Conservation (phyloP, 2,113 vertebrate species). For the Pao palembangensis region DNA sequence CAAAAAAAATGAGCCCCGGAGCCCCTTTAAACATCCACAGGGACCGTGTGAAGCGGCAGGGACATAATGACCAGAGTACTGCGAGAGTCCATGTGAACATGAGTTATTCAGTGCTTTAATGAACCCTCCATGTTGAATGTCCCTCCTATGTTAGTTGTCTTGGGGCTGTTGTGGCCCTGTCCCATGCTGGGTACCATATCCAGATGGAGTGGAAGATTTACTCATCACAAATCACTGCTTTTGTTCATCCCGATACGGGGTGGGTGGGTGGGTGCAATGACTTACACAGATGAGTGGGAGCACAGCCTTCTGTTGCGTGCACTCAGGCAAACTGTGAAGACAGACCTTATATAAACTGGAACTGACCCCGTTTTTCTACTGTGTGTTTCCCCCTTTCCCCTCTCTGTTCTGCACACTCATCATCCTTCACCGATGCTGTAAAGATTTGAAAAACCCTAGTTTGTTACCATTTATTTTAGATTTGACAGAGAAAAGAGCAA, state of each 20-base stretch:
- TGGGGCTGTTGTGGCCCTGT: conserved; percentile 17
- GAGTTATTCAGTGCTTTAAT: conserved; percentile 50
- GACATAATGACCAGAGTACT: conserved; percentile 32
- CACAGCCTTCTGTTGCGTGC: conserved; percentile 39
- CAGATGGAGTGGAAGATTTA: conserved; percentile 53
- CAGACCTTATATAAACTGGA: conserved; percentile 54
- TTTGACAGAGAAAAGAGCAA: background rate
- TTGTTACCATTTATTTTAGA: conserved; percentile 4
- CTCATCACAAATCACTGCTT: background rate
- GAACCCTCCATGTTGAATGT: conserved; percentile 28
- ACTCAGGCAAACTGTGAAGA: conserved; percentile 36
- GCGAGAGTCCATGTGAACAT: conserved; percentile 30
- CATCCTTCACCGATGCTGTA: conserved; percentile 32
- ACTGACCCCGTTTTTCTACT: conserved; percentile 62
- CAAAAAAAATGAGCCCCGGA: conserved; percentile 25
- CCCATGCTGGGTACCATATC: conserved; percentile 34
- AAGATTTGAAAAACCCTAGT: conserved; percentile 18
- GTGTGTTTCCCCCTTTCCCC: conserved; percentile 20
- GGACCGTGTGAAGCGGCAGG: conserved; percentile 41
- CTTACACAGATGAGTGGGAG: conserved; percentile 35
- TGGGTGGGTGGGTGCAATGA: conserved; percentile 23
- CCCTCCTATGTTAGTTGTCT: conserved; percentile 26
- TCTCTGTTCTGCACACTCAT: conserved; percentile 42
- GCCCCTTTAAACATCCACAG: conserved; percentile 15
- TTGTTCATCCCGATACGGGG: conserved; percentile 31